Conservation (phyloP, 2,888 invertebrate species). For the Mayetiola destructor region DNA sequence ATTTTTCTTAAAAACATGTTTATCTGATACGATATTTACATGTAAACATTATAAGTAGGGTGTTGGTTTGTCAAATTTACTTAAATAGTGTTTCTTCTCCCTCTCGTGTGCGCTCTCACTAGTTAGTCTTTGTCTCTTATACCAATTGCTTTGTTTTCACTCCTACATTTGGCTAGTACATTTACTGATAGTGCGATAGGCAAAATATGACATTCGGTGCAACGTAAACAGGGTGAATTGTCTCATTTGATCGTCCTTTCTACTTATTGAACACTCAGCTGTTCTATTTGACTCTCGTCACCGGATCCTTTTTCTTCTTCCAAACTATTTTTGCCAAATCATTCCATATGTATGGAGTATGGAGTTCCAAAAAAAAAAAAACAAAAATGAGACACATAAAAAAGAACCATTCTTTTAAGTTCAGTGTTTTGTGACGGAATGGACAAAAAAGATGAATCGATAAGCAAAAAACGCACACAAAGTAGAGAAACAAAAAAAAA, state of each 20-base stretch:
- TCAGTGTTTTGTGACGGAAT: no score
- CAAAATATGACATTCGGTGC: background rate
- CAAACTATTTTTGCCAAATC: background rate
- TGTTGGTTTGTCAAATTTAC: background rate
- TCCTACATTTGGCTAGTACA: background rate
- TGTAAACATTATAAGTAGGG: background rate
- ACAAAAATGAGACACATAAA: no score
- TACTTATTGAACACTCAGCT: background rate
- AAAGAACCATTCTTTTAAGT: no score
- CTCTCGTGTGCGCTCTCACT: no score
- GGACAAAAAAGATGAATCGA: no score
- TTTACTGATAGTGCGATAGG: background rate
- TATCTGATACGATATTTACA: background rate
- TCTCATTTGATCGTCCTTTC: background rate
- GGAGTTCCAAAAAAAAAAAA: no score
- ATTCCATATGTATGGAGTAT: no score
- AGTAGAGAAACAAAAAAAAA: no score
- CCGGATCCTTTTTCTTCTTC: no score
- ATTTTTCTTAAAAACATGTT: slow-evolving; percentile 3
- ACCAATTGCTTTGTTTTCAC: background rate
- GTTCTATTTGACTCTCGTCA: background rate
- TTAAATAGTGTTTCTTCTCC: background rate
- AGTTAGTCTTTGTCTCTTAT: no score
- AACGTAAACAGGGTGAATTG: slow-evolving; percentile 13
- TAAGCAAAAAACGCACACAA: no score